Conservation (phyloP, 2,888 invertebrate species). For the Drosophila prolongata region DNA sequence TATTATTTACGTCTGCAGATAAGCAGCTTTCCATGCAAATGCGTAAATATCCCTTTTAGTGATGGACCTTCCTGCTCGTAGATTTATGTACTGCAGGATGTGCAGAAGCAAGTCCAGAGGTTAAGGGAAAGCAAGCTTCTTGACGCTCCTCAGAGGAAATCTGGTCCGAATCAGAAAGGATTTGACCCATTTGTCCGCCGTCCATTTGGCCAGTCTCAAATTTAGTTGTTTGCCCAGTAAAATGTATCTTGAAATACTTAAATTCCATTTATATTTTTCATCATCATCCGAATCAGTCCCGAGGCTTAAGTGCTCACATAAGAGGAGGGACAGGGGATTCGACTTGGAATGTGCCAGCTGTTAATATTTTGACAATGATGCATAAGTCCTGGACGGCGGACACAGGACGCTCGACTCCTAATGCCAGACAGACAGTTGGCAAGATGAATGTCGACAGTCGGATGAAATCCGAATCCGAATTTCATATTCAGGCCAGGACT, state of each 20-base stretch:
- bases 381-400: constrained; percentile 58
- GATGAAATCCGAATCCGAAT: constrained; percentile 61
- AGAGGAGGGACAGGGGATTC: constrained; percentile 4
- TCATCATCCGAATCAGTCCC: constrained; percentile 45
- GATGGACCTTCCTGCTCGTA: not conserved
- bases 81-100: constrained; percentile 42
- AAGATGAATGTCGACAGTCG: constrained; percentile 78
- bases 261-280: constrained; percentile 74
- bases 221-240: constrained; percentile 53
- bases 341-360: constrained; percentile 72
- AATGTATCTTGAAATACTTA: constrained; percentile 72
- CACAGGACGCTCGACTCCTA: constrained; percentile 42
- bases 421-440: constrained; percentile 77
- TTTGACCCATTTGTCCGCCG: constrained; percentile 39
- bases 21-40: constrained; percentile 20
- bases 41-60: constrained; percentile 9
- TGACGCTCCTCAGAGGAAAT: constrained; percentile 23
- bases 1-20: constrained; percentile 18
- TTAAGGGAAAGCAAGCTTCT: constrained; percentile 16
- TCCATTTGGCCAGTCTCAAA: constrained; percentile 56
- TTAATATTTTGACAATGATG: constrained; percentile 77
- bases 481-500: constrained; percentile 74
- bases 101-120: constrained; percentile 20
- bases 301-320: constrained; percentile 67
- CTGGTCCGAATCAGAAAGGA: constrained; percentile 50